Conservation (phyloP, 1,140 invertebrate species). For the Drosophila albomicans region DNA sequence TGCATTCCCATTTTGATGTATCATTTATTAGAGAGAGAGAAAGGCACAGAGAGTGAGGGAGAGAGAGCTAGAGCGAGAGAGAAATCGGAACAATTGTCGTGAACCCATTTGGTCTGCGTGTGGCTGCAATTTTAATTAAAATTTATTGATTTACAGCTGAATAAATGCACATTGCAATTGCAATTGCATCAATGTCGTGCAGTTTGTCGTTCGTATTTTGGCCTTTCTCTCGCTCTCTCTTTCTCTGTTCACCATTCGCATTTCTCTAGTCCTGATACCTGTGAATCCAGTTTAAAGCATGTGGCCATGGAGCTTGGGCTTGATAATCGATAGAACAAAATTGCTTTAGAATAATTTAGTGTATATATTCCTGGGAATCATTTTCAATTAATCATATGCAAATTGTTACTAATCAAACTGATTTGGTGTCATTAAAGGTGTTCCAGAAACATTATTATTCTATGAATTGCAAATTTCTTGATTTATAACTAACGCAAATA, state of each 20-base stretch:
- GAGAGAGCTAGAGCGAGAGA: background rate
- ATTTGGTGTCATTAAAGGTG: background rate
- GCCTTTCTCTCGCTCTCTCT: background rate
- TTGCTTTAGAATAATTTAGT: slow-evolving; percentile 6
- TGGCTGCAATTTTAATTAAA: slow-evolving; percentile 81
- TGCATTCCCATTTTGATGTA: slow-evolving; percentile 55
- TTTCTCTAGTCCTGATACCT: background rate
- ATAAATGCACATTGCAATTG: slow-evolving; percentile 65
- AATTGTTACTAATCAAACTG: background rate
- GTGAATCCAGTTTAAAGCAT: slow-evolving; percentile 6
- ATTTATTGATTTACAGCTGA: slow-evolving; percentile 83
- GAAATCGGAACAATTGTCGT: slow-evolving; percentile 62
- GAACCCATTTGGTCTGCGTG: slow-evolving; percentile 46
- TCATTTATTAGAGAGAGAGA: slow-evolving; percentile 42
- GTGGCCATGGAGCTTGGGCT: background rate
- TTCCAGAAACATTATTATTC: background rate
- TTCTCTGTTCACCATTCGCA: background rate
- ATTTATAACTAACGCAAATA: background rate
- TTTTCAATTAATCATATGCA: background rate
- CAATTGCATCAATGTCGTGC: slow-evolving; percentile 57
- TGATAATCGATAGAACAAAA: slow-evolving; percentile 4
- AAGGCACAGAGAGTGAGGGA: background rate
- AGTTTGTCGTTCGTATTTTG: slow-evolving; percentile 18
- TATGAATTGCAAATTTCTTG: too few species aligned
- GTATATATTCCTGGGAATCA: background rate